Conservation (phyloP, 2,888 invertebrate genomes). For the Terebella lapidaria region DNA sequence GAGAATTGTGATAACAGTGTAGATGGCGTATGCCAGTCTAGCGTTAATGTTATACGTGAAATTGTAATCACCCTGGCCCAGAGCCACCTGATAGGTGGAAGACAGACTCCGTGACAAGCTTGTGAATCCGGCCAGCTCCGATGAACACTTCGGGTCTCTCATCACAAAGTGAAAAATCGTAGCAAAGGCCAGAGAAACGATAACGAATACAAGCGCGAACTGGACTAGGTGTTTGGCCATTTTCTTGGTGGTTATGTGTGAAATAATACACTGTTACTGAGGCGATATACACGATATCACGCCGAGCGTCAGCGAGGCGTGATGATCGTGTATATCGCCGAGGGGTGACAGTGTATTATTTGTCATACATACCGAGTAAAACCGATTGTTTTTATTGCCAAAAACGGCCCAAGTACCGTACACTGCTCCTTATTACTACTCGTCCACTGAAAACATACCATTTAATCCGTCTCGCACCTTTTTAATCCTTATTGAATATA, state of each 20-base stretch:
- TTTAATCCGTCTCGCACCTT: too few species aligned
- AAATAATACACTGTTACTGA: too few species aligned
- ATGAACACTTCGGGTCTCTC: neutral
- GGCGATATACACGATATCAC: too few species aligned
- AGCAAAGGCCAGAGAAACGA: neutral
- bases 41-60: neutral
- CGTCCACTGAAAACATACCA: too few species aligned
- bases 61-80: neutral
- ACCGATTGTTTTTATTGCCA: too few species aligned
- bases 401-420: too few species aligned
- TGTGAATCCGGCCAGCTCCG: neutral
- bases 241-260: neutral
- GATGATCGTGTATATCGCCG: too few species aligned
- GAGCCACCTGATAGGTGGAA: neutral
- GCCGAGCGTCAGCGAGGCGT: too few species aligned
- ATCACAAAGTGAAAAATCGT: neutral
- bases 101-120: neutral
- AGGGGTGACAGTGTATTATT: too few species aligned
- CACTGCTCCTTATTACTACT: too few species aligned
- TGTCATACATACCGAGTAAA: too few species aligned
- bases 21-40: neutral
- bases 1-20: neutral
- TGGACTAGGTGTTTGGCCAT: neutral
- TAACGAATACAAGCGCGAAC: neutral
- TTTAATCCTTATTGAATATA: too few species aligned